A percentile compares a stretch with the other conserved stretches of the same genome.
phyloP scores from a whole-genome alignment of 2,113 vertebrate species.

The Falco punctatus region DNA sequence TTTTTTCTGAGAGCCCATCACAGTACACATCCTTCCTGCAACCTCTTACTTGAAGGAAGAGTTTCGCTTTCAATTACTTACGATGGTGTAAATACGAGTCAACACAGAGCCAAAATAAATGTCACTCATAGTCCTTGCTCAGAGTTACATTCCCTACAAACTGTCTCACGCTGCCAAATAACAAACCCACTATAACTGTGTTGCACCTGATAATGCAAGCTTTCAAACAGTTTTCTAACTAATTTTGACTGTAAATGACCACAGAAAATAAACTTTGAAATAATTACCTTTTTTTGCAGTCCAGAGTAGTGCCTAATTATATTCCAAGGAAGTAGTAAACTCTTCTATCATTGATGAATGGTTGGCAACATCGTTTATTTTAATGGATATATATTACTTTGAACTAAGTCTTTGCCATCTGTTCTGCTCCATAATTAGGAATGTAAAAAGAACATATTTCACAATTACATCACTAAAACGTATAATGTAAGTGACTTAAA shows the following conservation, averaged over 20 bases:
- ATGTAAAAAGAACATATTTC: constrained; percentile 66
- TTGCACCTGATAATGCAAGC: background rate
- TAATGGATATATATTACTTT: constrained; percentile 66
- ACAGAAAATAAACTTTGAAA: constrained; percentile 49
- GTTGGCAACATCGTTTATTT: constrained; percentile 59
- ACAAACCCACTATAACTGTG: background rate
- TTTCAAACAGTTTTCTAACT: constrained; percentile 7
- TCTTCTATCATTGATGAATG: constrained; percentile 37
- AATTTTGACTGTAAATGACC: constrained; percentile 12
- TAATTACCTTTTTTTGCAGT: background rate
- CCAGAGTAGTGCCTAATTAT: constrained; percentile 16
- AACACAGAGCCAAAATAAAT: background rate
- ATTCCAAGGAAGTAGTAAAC: constrained; percentile 35
- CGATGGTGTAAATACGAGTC: background rate
- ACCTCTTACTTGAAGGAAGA: background rate
- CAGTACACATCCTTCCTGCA: background rate
- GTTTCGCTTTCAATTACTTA: background rate
- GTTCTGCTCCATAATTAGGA: constrained; percentile 63
- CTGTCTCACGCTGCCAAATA: background rate
- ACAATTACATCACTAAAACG: constrained; percentile 48
- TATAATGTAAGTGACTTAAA: constrained; percentile 52
- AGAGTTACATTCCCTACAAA: background rate
- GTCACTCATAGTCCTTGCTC: background rate
- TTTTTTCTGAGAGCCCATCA: background rate
- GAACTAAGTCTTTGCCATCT: constrained; percentile 70